Base-by-base conservation (phyloP, 2,113 vertebrate genomes). In the Donacobius atricapilla region DNA sequence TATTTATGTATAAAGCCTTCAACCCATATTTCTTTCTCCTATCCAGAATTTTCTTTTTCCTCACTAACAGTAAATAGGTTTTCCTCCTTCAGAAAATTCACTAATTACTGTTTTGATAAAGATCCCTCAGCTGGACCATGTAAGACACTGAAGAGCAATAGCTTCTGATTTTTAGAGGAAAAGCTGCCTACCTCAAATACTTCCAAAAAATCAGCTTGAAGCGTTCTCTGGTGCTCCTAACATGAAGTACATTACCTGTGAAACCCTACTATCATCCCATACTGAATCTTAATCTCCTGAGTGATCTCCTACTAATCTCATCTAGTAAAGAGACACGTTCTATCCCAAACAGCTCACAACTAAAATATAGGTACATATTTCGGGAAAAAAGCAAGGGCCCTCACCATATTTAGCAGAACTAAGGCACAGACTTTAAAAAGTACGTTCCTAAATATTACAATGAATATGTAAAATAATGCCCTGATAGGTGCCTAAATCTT, bases 111-210 rank as follows among this genome's bases (percentile, higher is more conserved):
- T 35, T 84, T 75, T 47, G n/a, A 69, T 35, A 71, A 79, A 75
- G 27, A 8, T 15, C 11, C 28, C 31, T 58, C 37, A 39, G 18
- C 4, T 58, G 35, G 15, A 28, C 25, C 17, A 66, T 0, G 0
- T 11, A 53, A 60, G 22, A 65, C 3, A 21, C 3, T 7, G 4
- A 4, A 22, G 6, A 79, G 6, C 13, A 83, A 77, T 5, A 51
- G 48, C 6, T 76, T 65, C n/a, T 30, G 16, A 60, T 12, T 73
- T 77, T 70, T n/a, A 70, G 18, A 58, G 19, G 35, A 42, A 80
- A 83, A 86, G 14, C 17, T 80, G 28, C 31, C 45, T 58, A 39
- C 16, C 10, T n/a, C 28, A 37, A 70, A 44, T 10, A 56, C 3
- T 75, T 40, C 11, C 33, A 89, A 70, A 92, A 92, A 61, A 16